Percentiles rank a stretch among this genome's conserved stretches.
Evolutionary conservation across 2,888 invertebrate species (phyloP).

Genomic region (Agriopis marginaria): DNA sequence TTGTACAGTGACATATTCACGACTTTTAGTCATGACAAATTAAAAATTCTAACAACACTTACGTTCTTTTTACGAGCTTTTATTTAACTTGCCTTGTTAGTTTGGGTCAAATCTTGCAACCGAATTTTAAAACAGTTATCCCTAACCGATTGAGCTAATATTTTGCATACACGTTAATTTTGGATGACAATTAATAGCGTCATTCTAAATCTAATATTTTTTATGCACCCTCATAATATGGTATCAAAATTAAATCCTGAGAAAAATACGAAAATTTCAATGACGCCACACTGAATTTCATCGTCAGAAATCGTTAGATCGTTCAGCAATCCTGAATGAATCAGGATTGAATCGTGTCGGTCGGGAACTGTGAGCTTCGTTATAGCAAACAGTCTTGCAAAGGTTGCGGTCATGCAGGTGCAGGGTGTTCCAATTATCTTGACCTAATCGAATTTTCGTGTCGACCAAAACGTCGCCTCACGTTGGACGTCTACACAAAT

Average conservation of each 20-base stretch:
- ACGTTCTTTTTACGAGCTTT: too few relatives aligned
- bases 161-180: too few relatives aligned
- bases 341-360: constrained; percentile 1
- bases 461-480: constrained; percentile 49
- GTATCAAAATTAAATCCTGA: too few relatives aligned
- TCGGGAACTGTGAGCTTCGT: neutral
- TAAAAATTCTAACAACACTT: constrained; percentile 25
- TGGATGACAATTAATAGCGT: too few relatives aligned
- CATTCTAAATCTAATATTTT: too few relatives aligned
- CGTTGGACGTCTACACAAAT: constrained; percentile 1
- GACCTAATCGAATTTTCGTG: constrained; percentile 67
- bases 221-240: too few relatives aligned
- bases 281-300: too few relatives aligned
- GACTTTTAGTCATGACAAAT: constrained; percentile 28
- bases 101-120: too few relatives aligned
- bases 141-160: too few relatives aligned
- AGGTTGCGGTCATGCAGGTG: constrained; percentile 34
- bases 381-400: neutral
- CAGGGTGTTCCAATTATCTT: constrained; percentile 54
- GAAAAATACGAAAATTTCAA: too few relatives aligned
- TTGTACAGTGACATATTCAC: constrained; percentile 16
- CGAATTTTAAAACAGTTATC: too few relatives aligned
- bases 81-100: too few relatives aligned
- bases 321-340: neutral
- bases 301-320: neutral